Evolutionary conservation across 2,797 vertebrate genomes (phyloP), one percentile per base, ranked within the genome.

Genomic region (Rhynchotus rufescens): DNA sequence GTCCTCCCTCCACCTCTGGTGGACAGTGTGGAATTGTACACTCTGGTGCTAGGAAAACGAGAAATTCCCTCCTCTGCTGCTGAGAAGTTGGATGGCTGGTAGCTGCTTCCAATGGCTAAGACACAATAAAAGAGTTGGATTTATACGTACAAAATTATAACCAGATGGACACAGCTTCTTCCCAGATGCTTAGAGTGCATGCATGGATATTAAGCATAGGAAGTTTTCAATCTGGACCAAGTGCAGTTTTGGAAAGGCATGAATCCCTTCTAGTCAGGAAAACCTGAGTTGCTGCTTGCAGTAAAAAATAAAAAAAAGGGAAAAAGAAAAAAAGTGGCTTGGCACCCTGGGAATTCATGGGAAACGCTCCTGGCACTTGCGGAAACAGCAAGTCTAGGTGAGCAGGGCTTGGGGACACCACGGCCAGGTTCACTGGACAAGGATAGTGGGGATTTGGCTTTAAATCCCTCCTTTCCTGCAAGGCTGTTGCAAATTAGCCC

Each of bases 1-100:
- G 97, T 98, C 94, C 98, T 98, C 88, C 98, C 98, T 89, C 97
- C 98, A 25, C 95, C 96, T 84, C 97, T 98, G 79, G 95, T 98
- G 91, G 97, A 95, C 51, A 98, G 89, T 81, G 98, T 97, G 25
- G 98, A 98, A 52, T 97, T 73, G 45, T 98, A 98, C n/a, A 89
- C 94, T 76, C 97, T 95, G 89, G 92, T 94, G 6, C 86, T 66
- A 36, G 79, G 85, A 82, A 91, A 95, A 38, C 86, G 64, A 0
- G n/a, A 95, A 78, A 72, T 56, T 54, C 93, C 91, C 8, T 84
- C 96, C 59, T 96, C 96, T 0, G 1, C 11, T 6, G 92, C 68
- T 1, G 69, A 94, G 93, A 42, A 11, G 2, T 5, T 83, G 49
- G 61, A 86, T 16, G 80, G 80, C 22, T 90, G 86, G 19, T 82